phyloP scores from a whole-genome alignment of 1,140 invertebrate genomes.

The Armadillidium nasatum region DNA sequence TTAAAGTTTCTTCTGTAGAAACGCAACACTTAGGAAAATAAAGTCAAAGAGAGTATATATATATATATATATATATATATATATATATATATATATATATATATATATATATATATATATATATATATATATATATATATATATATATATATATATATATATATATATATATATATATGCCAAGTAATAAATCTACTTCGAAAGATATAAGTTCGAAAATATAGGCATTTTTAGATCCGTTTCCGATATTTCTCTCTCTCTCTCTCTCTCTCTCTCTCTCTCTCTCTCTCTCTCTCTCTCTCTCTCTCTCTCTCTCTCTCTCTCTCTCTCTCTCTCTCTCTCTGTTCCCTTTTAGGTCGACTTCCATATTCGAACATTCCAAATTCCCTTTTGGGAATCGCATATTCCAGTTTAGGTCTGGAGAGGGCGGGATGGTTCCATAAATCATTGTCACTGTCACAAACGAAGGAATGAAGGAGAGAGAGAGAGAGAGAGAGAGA shows the following conservation, averaged over 20 bases:
- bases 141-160: background rate
- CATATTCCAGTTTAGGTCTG: conserved; percentile 9
- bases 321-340: no score
- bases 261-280: no score
- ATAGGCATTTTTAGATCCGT: background rate
- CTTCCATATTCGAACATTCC: background rate
- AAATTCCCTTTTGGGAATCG: conserved; percentile 9
- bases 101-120: conserved; percentile 5
- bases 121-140: conserved; percentile 1
- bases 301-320: no score
- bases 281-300: no score
- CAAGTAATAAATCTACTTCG: background rate
- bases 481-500: background rate
- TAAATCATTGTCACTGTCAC: conserved; percentile 10
- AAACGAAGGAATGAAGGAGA: background rate
- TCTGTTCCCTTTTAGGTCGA: background rate
- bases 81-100: no score
- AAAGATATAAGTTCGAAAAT: background rate
- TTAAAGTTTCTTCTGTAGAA: no score
- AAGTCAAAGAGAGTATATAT: no score
- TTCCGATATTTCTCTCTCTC: background rate
- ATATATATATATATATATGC: no score
- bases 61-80: no score
- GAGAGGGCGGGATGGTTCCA: conserved; percentile 3
- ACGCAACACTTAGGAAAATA: no score